Base-by-base conservation (phyloP, 2,888 invertebrate species). In the Cosmorhoe ocellata region DNA sequence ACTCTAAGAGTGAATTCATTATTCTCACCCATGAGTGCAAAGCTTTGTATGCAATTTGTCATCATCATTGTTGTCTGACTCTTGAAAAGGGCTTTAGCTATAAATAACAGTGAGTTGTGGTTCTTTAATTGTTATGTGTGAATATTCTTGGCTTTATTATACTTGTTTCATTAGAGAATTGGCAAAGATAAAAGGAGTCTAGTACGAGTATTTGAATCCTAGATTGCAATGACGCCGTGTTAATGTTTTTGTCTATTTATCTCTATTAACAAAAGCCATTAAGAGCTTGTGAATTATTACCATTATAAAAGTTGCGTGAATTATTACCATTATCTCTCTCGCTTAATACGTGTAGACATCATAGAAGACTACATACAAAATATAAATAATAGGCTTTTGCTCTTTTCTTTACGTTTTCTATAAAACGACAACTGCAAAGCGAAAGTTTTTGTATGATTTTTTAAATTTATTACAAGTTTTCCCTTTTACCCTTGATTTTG, bases 11-110 rank as follows among this genome's bases (percentile, higher is more conserved):
- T 43, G 44, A 27, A 53, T 49, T 45, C 32, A 53, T 48, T 53
- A 47, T 49, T 47, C 43, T 52, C 46, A 46, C 48, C 48, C 43
- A 54, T 49, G 45, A 48, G 43, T 47, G 32, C 39, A 32, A 30
- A 37, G 50, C 46, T 56, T 46, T 56, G 47, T 22, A 59, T 58
- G 51, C 53, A 56, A 61, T 61, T 61, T 58, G 54, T 59, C 59
- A 51, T 57, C 42, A 49, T 58, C 50, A 58, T 58, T 58, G 58
- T 58, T 53, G 59, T 59, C 61, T 61, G 58, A 51, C 41, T 8
- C 31, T 39, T 13, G 39, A 47, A 40, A 48, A 47, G 47, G 37
- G 43, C 44, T 53, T 48, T 41, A 14, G 10, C 37, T 14, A 48
- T 53, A 48, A 48, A 53, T 48, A 37, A 53, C 36, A 12, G 10